Base-by-base conservation (phyloP, 2,113 vertebrate genomes). In the Apodemus speciosus region DNA sequence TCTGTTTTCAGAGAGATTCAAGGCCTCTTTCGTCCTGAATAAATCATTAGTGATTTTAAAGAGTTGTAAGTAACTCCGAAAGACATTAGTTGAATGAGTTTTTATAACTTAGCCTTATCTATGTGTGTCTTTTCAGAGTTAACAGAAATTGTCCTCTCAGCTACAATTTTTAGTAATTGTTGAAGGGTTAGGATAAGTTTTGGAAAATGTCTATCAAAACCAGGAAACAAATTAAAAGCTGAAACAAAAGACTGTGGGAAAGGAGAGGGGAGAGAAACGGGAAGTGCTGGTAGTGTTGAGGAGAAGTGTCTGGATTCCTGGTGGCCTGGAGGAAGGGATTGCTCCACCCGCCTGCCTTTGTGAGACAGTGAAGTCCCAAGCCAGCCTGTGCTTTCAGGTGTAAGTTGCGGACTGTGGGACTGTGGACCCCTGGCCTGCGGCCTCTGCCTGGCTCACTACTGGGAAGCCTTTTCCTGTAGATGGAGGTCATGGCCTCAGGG, bases 31-130 rank as follows among this genome's bases (percentile, higher is more conserved):
- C 27, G 1, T 77, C 6, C 32, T 35, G n/a, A 72, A 68, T 76
- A 85, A 51, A 46, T 90, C 85, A 62, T 62, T 62, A 68, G 11
- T 79, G 88, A 84, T 40, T 92, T 53, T 62, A 68, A 81, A 88
- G 80, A 91, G 72, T 56, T 73, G 21, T 86, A 89, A 77, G 38
- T 95, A 46, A 73, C 95, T 95, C 53, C 85, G 76, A 90, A 92
- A 77, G 86, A 89, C 88, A 64, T 93, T 86, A 81, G 38, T 92
- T 91, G 35, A 96, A 51, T 88, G 43, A 51, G 40, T 75, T 89
- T 94, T 96, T 94, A 81, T 95, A 94, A 96, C 60, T 77, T 3
- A 4, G 93, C 77, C 69, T 95, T 94, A 93, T 95, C 92, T 79
- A 51, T 92, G 85, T 40, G 3, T 60, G 23, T 27, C 6, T 92